phyloP scores from a whole-genome alignment of 2,113 vertebrate genomes.

The Urocolius indicus region DNA sequence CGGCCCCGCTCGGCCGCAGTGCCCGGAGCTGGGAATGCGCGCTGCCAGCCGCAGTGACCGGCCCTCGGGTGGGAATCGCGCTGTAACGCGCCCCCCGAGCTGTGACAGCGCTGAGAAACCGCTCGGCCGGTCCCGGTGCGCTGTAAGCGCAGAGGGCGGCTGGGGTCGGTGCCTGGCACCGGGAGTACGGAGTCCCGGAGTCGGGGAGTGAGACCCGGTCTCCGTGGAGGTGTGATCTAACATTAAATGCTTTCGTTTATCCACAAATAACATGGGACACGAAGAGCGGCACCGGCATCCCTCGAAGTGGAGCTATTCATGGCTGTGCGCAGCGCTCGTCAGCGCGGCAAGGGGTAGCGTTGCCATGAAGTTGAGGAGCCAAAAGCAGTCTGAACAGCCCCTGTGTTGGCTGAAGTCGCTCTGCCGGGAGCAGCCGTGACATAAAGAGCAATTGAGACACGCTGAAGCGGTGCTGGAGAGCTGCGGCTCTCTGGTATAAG shows the following conservation, averaged over 20 bases:
- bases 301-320: fast-evolving
- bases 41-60: not conserved
- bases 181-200: not conserved
- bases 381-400: not conserved
- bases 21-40: not conserved
- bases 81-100: not conserved
- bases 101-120: too few species aligned
- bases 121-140: too few species aligned
- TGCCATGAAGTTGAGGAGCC: not conserved
- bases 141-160: not conserved
- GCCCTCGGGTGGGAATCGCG: not conserved
- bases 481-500: too few species aligned
- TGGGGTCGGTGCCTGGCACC: too few species aligned
- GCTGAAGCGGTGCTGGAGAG: fast-evolving
- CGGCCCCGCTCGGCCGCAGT: too few species aligned
- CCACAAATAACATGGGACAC: too few species aligned
- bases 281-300: not conserved
- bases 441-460: not conserved
- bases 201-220: not conserved
- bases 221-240: not conserved
- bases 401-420: not conserved
- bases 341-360: fast-evolving
- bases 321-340: not conserved
- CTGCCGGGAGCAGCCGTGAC: not conserved
- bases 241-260: not conserved